Evolutionary conservation across 2,888 invertebrate genomes (phyloP), one percentile per base, ranked within the genome.

Genomic region (Xiphydria camelus): DNA sequence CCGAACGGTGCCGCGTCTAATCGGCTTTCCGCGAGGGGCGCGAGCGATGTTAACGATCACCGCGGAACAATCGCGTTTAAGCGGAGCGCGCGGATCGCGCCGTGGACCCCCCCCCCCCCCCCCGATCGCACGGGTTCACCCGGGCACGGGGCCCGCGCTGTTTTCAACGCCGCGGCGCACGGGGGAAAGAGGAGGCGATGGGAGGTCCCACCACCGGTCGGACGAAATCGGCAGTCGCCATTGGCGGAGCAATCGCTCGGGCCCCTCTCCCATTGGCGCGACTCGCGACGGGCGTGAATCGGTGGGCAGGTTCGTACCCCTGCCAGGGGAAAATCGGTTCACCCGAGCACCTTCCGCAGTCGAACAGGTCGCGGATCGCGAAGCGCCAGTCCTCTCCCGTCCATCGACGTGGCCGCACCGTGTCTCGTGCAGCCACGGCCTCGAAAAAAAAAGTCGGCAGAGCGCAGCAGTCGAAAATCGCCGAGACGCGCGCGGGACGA

Each of bases 371-470:
- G 66, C 57, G 59, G 65, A 64, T 64, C 68, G 61, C 51, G 56
- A 62, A 63, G 65, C 66, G 66, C 65, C 73, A 75, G 75, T 75
- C 65, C 66, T 72, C 67, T 73, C 66, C 66, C 70, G 71, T 72
- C 70, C 73, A 72, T 69, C 73, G 73, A 62, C 68, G 75, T 67
- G 73, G 69, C 64, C 64, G 64, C 68, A 70, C 68, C 70, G 61
- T 64, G 63, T 57, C 59, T 67, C 65, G 70, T 65, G 62, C 35
- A 23, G 37, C 35, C 38, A 43, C 31, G 29, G 36, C 33, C 32
- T 15, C 14, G 5, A 26, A 39, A 10, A 19, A 29, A 39, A 14
- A 38, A 25, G n/a, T 19, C 25, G 29, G 15, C 29, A 29, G 14
- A 29, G 15, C 15, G 12, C 5, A 29, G n/a, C 29, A 15, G 15